These are phyloP conservation scores for Oncorhynchus nerka DNA, from an alignment of 2,113 vertebrate species.

Conservation along the genomic window DNA sequence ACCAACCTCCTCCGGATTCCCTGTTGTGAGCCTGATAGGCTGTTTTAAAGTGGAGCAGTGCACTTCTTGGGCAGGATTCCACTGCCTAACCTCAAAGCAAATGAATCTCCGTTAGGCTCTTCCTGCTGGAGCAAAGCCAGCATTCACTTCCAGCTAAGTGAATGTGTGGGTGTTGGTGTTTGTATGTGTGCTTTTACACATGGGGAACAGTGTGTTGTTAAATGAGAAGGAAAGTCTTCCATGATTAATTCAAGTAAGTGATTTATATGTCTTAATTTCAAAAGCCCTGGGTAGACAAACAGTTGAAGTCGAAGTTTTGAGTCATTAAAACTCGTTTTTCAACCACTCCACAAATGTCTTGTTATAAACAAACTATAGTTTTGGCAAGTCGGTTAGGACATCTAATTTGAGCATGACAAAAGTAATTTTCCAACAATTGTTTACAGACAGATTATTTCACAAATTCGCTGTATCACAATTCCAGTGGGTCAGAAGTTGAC, in stretches of 20 bases:
- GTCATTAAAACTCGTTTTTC: too few species aligned
- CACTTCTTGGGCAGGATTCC: slow-evolving; percentile 20
- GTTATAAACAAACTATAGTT: too few species aligned
- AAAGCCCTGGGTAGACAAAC: background rate
- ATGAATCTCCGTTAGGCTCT: slow-evolving; percentile 7
- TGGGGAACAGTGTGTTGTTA: background rate
- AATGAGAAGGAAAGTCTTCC: background rate
- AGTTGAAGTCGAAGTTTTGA: too few species aligned
- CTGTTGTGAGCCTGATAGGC: slow-evolving; percentile 14
- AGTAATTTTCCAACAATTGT: too few species aligned
- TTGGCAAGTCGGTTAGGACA: too few species aligned
- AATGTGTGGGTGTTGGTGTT: background rate
- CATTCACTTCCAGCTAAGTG: background rate
- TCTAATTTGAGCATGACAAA: too few species aligned
- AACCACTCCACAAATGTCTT: too few species aligned
- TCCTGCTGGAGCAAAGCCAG: slow-evolving; percentile 20
- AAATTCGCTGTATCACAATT: too few species aligned
- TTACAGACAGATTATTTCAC: too few species aligned
- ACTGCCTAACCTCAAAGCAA: slow-evolving; percentile 39
- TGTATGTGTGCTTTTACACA: background rate
- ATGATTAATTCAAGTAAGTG: background rate
- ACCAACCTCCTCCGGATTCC: background rate
- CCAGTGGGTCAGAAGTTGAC: too few species aligned
- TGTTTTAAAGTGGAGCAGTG: slow-evolving; percentile 4
- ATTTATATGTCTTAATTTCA: background rate